Evolutionary conservation across 1,140 invertebrate genomes (phyloP), one percentile per base, ranked within the genome.

Genomic region (Hylaeus anthracinus): DNA sequence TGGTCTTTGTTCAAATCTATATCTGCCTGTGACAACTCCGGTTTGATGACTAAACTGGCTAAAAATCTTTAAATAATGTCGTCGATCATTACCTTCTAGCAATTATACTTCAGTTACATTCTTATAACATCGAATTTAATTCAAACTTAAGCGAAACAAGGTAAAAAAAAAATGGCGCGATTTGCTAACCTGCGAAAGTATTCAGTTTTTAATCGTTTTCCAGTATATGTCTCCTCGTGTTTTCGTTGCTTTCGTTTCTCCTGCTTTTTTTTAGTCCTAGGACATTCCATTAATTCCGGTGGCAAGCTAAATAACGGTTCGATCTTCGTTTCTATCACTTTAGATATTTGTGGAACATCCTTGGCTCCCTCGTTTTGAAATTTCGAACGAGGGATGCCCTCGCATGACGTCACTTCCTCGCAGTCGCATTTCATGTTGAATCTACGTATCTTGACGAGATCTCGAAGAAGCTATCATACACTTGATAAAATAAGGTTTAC

Each of bases 1-100:
- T 95, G 95, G 87, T 97, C 96, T 26, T 95, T 93, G 2, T 45
- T 83, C 0, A 89, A 81, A 76, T 91, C 87, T 45, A 74, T 12
- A 8, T 60, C 71, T 64, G 5, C 71, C n/a, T 41, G 66, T 10
- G 91, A 86, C 9, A 91, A 84, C 53, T 93, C 92, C 10, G 94
- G 92, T 65, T 91, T 90, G 51, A 96, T 94, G 56, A 97, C 96
- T 65, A 98, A 93, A 81, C 96, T 95, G 37, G 98, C 96, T 64
- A 98, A 93, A 85, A 96, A 96, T 85, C 95, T 87, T 8, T 2
- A 51, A 79, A 48, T 2, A 65, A 39, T 39, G 15, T 63, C 37
- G 10, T 12, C 61, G 5, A 63, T 14, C 39, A 56, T 56, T 56
- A 56, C 15, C 14, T 15, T 15, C 15, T 14, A 15, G 14, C 3